Percentiles rank a stretch among this genome's conserved stretches.
These are phyloP conservation scores for Actenoides lindsayi DNA, from an alignment of 2,113 vertebrate species.

Conservation along the genomic window DNA sequence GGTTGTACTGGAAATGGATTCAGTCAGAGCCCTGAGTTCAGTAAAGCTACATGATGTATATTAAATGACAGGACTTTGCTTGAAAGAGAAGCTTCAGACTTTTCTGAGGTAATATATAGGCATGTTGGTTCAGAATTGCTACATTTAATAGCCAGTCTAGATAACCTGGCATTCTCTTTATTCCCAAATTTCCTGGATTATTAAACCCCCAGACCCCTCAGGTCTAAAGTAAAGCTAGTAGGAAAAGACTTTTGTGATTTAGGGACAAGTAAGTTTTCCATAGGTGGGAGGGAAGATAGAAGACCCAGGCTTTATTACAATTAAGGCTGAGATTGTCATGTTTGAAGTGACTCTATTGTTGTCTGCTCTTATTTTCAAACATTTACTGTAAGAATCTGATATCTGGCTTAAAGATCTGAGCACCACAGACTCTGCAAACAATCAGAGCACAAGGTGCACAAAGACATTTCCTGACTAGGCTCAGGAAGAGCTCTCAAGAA, in stretches of 20 bases:
- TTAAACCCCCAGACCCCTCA: background rate
- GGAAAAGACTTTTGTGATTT: background rate
- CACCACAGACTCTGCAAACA: background rate
- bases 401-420: background rate
- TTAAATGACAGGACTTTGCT: background rate
- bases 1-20: background rate
- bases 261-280: background rate
- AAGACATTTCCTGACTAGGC: fast-evolving
- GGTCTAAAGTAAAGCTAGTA: background rate
- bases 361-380: background rate
- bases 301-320: background rate
- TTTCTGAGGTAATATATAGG: background rate
- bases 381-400: background rate
- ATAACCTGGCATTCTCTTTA: background rate
- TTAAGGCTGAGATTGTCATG: background rate
- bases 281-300: background rate
- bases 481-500: background rate
- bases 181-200: background rate
- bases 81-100: background rate
- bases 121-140: background rate
- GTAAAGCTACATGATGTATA: background rate
- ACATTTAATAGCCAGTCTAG: background rate
- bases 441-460: background rate
- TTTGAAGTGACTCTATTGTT: background rate
- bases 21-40: background rate